These are phyloP conservation scores for Phrynocephalus guinanensis DNA, from an alignment of 2,797 vertebrate genomes.

Conservation along the genomic window DNA sequence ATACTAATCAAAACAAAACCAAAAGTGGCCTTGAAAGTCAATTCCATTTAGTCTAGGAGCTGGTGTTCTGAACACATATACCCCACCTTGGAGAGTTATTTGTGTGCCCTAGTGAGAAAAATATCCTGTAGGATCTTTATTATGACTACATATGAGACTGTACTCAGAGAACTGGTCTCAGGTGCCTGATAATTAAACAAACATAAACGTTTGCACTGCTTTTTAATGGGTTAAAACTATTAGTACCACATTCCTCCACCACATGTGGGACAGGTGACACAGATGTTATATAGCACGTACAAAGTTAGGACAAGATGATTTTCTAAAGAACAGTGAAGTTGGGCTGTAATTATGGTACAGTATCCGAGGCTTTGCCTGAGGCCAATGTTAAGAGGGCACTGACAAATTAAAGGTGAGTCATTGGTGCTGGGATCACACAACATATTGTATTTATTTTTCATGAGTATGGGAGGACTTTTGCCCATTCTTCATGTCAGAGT, in stretches of 20 bases:
- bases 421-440: too few species aligned
- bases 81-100: not conserved
- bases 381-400: too few species aligned
- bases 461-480: too few species aligned
- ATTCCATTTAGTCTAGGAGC: not conserved
- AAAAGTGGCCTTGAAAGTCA: not conserved
- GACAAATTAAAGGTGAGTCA: too few species aligned
- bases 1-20: not conserved
- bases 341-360: too few species aligned
- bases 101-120: not conserved
- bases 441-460: too few species aligned
- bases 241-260: not conserved
- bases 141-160: not conserved
- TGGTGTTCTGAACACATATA: not conserved
- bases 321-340: not conserved
- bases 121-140: not conserved
- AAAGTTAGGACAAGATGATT: not conserved
- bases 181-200: not conserved
- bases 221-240: not conserved
- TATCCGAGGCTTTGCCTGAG: too few species aligned
- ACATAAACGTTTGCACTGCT: not conserved
- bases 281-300: not conserved
- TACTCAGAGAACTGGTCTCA: not conserved
- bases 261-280: not conserved
- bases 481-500: too few species aligned